A percentile compares a stretch with the other conserved stretches of the same genome.
Evolutionary conservation across 1,140 invertebrate species (phyloP).

Genomic region (Drosophila melanica): DNA sequence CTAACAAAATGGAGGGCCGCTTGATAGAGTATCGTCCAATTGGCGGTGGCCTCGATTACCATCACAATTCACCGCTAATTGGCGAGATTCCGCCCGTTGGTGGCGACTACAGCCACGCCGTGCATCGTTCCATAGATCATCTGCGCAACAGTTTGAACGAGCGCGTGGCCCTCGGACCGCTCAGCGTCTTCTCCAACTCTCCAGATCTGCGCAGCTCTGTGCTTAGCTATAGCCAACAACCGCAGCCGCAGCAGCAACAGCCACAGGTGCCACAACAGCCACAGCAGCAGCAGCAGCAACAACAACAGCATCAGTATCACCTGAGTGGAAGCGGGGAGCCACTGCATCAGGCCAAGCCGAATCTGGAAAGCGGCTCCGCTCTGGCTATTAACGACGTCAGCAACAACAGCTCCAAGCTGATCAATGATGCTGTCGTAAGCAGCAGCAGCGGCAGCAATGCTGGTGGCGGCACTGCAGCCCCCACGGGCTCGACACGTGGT

Average conservation of each 20-base stretch:
- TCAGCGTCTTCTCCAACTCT: slow-evolving; percentile 80
- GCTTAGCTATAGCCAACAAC: slow-evolving; percentile 75
- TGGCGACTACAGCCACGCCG: slow-evolving; percentile 87
- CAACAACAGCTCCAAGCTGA: slow-evolving; percentile 53
- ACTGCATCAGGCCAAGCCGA: slow-evolving; percentile 52
- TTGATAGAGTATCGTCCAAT: slow-evolving; percentile 87
- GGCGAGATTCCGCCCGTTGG: slow-evolving; percentile 85
- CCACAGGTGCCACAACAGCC: slow-evolving; percentile 63
- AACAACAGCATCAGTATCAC: slow-evolving; percentile 64
- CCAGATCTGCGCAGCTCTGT: slow-evolving; percentile 76
- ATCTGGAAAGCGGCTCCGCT: slow-evolving; percentile 41
- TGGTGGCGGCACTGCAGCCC: slow-evolving; percentile 43
- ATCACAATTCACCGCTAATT: slow-evolving; percentile 86
- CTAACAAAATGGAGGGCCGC: slow-evolving; percentile 85
- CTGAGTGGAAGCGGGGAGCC: slow-evolving; percentile 38
- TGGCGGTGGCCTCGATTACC: slow-evolving; percentile 86
- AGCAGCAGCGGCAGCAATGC: slow-evolving; percentile 59
- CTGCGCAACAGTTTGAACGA: slow-evolving; percentile 86
- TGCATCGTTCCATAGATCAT: slow-evolving; percentile 88
- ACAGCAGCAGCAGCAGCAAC: slow-evolving; percentile 52
- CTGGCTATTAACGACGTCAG: slow-evolving; percentile 19
- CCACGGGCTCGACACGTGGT: slow-evolving; percentile 69
- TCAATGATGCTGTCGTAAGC: slow-evolving; percentile 69
- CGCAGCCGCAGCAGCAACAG: slow-evolving; percentile 61
- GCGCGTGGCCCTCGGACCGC: slow-evolving; percentile 84